Percentiles rank a stretch among this genome's conserved stretches.
Evolutionary conservation across 2,113 vertebrate species (phyloP).

Genomic region (Phoxinus phoxinus): DNA sequence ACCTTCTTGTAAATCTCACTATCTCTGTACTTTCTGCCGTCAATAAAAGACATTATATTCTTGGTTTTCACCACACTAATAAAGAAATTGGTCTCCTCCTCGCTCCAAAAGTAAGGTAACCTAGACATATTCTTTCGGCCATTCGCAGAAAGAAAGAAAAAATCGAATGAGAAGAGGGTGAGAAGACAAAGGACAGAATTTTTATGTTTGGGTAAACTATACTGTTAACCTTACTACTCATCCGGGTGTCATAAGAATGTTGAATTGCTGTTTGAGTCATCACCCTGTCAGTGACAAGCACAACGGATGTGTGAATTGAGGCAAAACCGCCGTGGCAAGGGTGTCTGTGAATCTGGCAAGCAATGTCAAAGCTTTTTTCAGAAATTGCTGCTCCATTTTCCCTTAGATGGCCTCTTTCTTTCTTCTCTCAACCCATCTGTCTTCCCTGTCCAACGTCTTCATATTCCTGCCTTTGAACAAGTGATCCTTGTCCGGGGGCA

Average conservation of each 20-base stretch:
- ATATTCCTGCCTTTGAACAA: slow-evolving; percentile 36
- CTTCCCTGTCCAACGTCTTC: slow-evolving; percentile 22
- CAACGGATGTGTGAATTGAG: background rate
- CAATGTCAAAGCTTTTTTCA: background rate
- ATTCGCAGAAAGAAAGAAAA: background rate
- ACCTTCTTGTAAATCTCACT: too few species aligned
- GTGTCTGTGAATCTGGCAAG: background rate
- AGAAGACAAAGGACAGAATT: background rate
- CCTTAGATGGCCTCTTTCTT: slow-evolving; percentile 10
- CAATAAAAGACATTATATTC: too few species aligned
- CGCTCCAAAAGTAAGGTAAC: background rate
- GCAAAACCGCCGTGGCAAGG: background rate
- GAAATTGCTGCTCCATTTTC: background rate
- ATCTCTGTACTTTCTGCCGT: too few species aligned
- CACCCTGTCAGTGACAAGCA: background rate
- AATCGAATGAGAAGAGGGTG: too few species aligned
- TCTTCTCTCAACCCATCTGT: background rate
- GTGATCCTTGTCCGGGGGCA: slow-evolving; percentile 40
- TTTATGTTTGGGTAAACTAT: background rate
- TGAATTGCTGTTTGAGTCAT: background rate
- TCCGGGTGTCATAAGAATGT: background rate
- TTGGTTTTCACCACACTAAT: too few species aligned
- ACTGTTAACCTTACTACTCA: background rate
- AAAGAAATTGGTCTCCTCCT: too few species aligned
- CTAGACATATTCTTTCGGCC: too few species aligned